A percentile compares a stretch with the other conserved stretches of the same genome.
Conservation (phyloP, 1,140 invertebrate genomes). For the Zophobas atratus region DNA sequence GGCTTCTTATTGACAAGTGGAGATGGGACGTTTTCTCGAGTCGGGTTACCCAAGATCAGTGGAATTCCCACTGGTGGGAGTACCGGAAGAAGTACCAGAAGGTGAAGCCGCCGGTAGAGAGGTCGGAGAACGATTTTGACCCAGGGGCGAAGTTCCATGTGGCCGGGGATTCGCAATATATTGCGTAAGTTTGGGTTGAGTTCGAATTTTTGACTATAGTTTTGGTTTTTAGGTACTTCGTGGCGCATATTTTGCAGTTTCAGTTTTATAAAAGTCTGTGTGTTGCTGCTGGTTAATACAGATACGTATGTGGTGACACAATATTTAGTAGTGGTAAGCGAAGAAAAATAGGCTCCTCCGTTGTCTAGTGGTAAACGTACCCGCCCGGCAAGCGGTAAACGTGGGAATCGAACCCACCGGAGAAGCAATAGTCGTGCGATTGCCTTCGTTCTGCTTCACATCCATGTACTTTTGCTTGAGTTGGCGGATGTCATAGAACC, state of each 20-base stretch:
- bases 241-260: too few relatives aligned
- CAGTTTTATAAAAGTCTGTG: too few relatives aligned
- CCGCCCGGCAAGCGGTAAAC: background rate
- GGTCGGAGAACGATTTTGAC: constrained; percentile 88
- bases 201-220: too few relatives aligned
- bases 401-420: background rate
- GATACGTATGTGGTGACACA: too few relatives aligned
- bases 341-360: too few relatives aligned
- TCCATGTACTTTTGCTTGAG: constrained; percentile 54
- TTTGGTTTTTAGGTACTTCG: too few relatives aligned
- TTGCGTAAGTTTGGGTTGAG: too few relatives aligned
- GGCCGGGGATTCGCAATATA: constrained; percentile 86
- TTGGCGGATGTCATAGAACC: constrained; percentile 52
- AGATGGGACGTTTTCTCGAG: too few relatives aligned
- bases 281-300: too few relatives aligned
- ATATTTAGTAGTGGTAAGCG: too few relatives aligned
- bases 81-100: constrained; percentile 83
- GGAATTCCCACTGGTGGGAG: constrained; percentile 86
- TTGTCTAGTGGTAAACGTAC: too few relatives aligned
- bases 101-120: constrained; percentile 81
- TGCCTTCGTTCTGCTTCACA: constrained; percentile 50
- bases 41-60: constrained; percentile 73
- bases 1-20: too few relatives aligned
- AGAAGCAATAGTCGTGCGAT: constrained; percentile 56
- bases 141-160: constrained; percentile 89